Percentiles rank a stretch among this genome's conserved stretches.
Evolutionary conservation across 2,113 vertebrate species (phyloP).

Genomic region (human): DNA sequence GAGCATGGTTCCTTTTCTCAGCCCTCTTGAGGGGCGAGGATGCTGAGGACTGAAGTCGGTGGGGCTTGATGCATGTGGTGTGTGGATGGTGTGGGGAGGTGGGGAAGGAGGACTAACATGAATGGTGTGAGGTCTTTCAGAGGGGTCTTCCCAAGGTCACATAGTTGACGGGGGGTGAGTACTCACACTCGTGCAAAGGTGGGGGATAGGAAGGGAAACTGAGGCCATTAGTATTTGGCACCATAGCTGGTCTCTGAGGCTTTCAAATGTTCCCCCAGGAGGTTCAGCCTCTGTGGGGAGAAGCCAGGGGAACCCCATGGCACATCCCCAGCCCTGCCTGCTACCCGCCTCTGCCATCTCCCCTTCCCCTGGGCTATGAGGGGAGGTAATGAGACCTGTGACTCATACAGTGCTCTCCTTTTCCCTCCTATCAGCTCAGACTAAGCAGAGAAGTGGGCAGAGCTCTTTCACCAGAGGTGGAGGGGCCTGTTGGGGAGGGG

Average conservation of each 20-base stretch:
- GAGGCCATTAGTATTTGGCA: background rate
- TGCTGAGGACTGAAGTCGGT: background rate
- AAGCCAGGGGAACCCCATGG: rapidly evolving
- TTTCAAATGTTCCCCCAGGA: background rate
- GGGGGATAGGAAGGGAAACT: background rate
- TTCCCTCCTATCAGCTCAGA: background rate
- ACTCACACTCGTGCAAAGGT: background rate
- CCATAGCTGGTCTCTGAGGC: background rate
- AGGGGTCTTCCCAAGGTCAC: background rate
- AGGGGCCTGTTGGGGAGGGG: too few relatives aligned
- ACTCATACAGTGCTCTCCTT: background rate
- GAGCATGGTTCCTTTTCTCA: background rate
- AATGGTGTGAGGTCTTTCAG: background rate
- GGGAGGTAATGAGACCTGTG: background rate
- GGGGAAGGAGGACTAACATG: rapidly evolving
- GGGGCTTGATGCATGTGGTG: background rate
- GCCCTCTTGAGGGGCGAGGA: background rate
- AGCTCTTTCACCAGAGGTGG: background rate
- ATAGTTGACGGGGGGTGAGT: rapidly evolving
- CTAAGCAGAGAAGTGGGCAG: background rate
- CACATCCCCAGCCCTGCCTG: background rate
- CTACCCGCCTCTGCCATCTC: rapidly evolving
- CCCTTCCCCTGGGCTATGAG: background rate
- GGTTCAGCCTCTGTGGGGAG: background rate
- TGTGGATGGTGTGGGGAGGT: too few relatives aligned